Base-by-base conservation (phyloP, 2,797 vertebrate species). In the Centroberyx gerrardi region DNA sequence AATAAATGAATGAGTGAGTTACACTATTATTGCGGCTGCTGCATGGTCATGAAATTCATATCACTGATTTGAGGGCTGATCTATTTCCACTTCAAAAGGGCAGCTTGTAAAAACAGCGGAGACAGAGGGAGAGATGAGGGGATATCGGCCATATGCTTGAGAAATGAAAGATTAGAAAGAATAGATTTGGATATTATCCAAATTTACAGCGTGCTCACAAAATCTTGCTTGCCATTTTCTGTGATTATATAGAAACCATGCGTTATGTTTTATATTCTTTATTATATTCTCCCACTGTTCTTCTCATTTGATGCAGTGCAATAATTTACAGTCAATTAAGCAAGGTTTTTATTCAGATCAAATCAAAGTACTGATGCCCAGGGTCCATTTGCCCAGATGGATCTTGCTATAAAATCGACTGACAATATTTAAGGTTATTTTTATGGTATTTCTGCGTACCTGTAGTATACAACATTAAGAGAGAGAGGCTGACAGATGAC, bases 1-100 rank as follows among this genome's bases (percentile, higher is more conserved):
- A 90, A 84, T 84, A 85, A 60, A 89, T 91, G 44, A 80, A 84
- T 82, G 60, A 73, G 14, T 48, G 53, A 76, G 18, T 27, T 17
- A 17, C 15, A 58, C 29, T 36, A 40, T 40, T 60, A 60, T 15
- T 60, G 7, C 8, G 14, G 36, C 54, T 7, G 42, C 8, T 49
- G 48, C 38, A 31, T 60, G 15, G 29, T 82, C 76, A 85, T 87
- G 82, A 87, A 82, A 79, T 88, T 83, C 67, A 90, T 68, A 69
- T 70, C 17, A 65, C 68, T 70, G 49, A 78, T 82, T 75, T 51
- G 28, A 84, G 53, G 38, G 13, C 2, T 62, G 79, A 68, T 88
- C 10, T 62, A 86, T 92, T 90, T 90, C 77, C 88, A 90, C 83
- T 87, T 92, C 87, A 91, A 78, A 88, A 71, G 77, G 31, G 31